A percentile compares a stretch with the other conserved stretches of the same genome.
phyloP scores from a whole-genome alignment of 2,888 invertebrate genomes.

The Miltochrista miniata region DNA sequence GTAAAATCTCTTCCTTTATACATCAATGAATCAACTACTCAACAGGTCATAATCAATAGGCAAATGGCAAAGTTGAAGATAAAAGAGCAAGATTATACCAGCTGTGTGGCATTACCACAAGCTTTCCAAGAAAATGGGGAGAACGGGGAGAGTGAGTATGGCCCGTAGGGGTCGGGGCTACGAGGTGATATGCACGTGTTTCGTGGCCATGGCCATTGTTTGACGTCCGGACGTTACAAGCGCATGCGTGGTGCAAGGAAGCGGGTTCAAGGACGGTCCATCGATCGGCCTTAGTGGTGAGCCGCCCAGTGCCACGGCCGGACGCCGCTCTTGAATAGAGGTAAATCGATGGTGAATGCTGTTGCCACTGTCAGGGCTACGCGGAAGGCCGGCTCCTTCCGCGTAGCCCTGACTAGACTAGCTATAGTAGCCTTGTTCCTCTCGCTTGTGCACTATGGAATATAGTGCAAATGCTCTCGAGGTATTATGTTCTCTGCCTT shows the following conservation, averaged over 20 bases:
- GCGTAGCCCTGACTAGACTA: too few relatives aligned
- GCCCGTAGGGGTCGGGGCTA: constrained; percentile 28
- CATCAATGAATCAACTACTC: too few relatives aligned
- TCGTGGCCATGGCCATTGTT: constrained; percentile 73
- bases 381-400: constrained; percentile 8
- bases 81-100: constrained; percentile 40
- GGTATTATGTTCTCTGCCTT: neutral
- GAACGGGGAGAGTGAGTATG: constrained; percentile 16
- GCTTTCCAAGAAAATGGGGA: constrained; percentile 58
- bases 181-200: constrained; percentile 54
- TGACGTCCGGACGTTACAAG: constrained; percentile 70
- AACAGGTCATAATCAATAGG: constrained; percentile 18
- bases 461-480: neutral
- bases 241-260: constrained; percentile 61
- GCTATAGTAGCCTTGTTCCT: too few relatives aligned
- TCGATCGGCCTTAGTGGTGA: constrained; percentile 66
- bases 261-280: constrained; percentile 74
- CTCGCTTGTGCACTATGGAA: constrained; percentile 4
- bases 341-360: constrained; percentile 51
- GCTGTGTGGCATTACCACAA: constrained; percentile 48
- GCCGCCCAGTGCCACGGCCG: constrained; percentile 61
- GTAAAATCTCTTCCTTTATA: too few relatives aligned
- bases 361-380: constrained; percentile 58
- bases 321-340: constrained; percentile 55
- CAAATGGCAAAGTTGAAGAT: constrained; percentile 71